Conservation (phyloP, 2,113 vertebrate species). For the Fregata magnificens region DNA sequence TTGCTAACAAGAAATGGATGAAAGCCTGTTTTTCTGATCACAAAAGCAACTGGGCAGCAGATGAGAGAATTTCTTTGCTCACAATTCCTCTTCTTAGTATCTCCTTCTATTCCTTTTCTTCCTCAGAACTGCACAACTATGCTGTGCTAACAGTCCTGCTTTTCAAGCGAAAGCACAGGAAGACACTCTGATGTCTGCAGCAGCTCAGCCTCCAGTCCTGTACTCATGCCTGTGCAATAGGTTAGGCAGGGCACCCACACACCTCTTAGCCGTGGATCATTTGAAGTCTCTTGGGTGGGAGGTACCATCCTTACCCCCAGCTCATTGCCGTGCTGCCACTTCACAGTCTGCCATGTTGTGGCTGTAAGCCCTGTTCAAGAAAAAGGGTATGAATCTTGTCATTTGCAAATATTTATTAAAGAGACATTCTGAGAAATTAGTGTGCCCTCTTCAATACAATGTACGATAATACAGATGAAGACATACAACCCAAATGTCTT, state of each 20-base stretch:
- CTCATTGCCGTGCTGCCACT: neutral
- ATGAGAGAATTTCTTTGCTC: neutral
- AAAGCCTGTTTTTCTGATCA: neutral
- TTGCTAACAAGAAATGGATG: neutral
- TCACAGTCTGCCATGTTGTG: neutral
- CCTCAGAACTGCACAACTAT: neutral
- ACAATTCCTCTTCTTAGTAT: neutral
- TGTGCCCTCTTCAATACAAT: neutral
- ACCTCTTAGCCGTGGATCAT: neutral
- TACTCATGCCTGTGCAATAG: neutral
- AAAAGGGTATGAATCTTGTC: neutral
- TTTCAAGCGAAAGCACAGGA: neutral
- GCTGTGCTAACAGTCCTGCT: neutral
- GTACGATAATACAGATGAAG: neutral
- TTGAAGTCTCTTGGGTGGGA: neutral
- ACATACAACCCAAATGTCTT: neutral
- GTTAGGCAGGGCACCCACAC: neutral
- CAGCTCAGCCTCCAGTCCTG: neutral
- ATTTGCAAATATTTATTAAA: neutral
- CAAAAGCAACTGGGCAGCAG: neutral
- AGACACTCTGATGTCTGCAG: neutral
- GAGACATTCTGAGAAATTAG: neutral
- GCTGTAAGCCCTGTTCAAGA: neutral
- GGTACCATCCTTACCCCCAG: neutral
- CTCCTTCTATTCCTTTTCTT: neutral